Conservation (phyloP, 2,888 invertebrate genomes). For the Bembecia ichneumoniformis region DNA sequence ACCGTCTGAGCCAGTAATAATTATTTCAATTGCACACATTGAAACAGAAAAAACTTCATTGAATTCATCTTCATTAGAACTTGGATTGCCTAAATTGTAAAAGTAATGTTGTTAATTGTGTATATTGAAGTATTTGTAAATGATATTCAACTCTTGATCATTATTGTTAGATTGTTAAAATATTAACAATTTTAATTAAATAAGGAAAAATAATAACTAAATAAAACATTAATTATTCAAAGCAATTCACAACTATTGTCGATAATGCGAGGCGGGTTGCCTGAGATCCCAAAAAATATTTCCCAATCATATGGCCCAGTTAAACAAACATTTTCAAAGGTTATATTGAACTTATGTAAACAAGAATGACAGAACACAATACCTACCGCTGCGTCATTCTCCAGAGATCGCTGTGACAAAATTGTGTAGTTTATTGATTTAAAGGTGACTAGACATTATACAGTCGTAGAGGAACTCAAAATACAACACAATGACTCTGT, state of each 20-base stretch:
- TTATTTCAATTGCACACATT: too few species aligned
- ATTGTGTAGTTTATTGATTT: constrained; percentile 42
- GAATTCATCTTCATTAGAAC: background rate
- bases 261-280: too few species aligned
- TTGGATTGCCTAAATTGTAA: background rate
- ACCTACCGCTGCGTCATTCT: constrained; percentile 20
- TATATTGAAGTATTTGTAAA: too few species aligned
- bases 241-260: background rate
- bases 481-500: constrained; percentile 34
- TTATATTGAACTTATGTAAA: constrained; percentile 23
- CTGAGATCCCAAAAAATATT: too few species aligned
- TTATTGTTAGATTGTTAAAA: too few species aligned
- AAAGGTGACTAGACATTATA: constrained; percentile 36
- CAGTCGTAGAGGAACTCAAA: constrained; percentile 20
- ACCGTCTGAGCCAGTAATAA: too few species aligned
- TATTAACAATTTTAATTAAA: too few species aligned
- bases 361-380: constrained; percentile 27
- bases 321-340: background rate
- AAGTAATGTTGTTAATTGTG: too few species aligned
- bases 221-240: constrained; percentile 3
- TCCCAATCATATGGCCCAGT: background rate
- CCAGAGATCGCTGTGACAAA: constrained; percentile 33
- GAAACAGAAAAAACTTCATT: too few species aligned
- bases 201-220: too few species aligned
- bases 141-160: too few species aligned